Evolutionary conservation across 2,888 invertebrate species (phyloP), one percentile per base, ranked within the genome.

Genomic region (Apotomis capreana): DNA sequence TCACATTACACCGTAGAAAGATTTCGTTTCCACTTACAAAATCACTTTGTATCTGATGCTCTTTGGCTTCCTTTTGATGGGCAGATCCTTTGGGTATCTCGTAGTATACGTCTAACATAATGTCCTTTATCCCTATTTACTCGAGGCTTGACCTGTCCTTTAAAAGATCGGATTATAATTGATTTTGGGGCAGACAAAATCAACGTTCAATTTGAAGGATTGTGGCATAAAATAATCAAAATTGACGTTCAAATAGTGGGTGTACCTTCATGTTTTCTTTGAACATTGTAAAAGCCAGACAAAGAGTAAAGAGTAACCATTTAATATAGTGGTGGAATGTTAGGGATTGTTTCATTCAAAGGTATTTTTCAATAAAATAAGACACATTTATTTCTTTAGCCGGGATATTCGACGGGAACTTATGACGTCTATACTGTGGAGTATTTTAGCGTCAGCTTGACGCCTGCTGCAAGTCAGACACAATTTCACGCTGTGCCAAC

Each of bases 401-500:
- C 49, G 57, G 40, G 84, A 85, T 83, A 85, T 84, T 83, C 83
- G 46, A 59, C 67, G 54, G 78, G 78, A 84, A 88, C 84, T 89
- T 90, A 90, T 91, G 91, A 90, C 86, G 83, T 84, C 87, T 89
- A 89, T 89, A 86, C 85, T 80, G 83, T 83, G 84, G 84, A 86
- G 88, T 86, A 87, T 87, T 81, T 82, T 86, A 81, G 86, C 87
- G 87, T 89, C 89, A 91, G 90, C 89, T 86, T 86, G 89, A 84
- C 86, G 87, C 82, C 80, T 84, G 82, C 83, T 84, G 88, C 87
- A 84, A 86, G 87, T 87, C 84, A 87, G 91, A 89, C 87, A 91
- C 90, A 92, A 92, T 92, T 92, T 92, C 92, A 92, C 91, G 92
- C 87, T 85, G 88, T 86, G 90, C 89, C 88, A 90, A 89, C 89